phyloP scores from a whole-genome alignment of 2,888 invertebrate genomes.

The Trachelus tabidus region DNA sequence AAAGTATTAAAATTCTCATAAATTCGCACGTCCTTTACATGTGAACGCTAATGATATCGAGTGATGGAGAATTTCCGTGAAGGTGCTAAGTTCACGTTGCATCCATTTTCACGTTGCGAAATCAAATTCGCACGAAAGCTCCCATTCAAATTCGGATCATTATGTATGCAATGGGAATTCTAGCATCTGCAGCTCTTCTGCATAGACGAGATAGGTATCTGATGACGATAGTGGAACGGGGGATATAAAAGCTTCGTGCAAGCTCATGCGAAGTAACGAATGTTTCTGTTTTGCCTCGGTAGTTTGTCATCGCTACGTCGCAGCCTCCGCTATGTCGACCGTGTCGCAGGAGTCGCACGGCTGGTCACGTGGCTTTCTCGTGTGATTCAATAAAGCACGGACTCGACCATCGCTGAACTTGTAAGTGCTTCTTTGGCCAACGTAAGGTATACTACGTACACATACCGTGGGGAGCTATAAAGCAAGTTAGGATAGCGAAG shows the following conservation, averaged over 20 bases:
- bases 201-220: background rate
- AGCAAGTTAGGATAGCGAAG: background rate
- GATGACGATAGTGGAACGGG: background rate
- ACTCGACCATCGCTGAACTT: background rate
- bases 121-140: background rate
- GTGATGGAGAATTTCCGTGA: background rate
- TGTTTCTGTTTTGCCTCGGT: background rate
- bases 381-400: background rate
- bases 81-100: background rate
- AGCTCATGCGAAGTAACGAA: background rate
- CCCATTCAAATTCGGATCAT: background rate
- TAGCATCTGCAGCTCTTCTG: background rate
- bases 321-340: background rate
- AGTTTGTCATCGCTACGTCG: background rate
- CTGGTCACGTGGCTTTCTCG: background rate
- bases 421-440: background rate
- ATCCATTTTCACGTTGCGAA: background rate
- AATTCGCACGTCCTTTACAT: background rate
- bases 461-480: background rate
- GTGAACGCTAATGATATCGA: background rate
- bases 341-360: background rate
- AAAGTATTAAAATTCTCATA: background rate
- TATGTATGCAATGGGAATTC: background rate
- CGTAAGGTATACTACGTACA: background rate
- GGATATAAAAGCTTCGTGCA: background rate